Evolutionary conservation across 2,797 vertebrate genomes (phyloP).

Genomic region (Notamacropus eugenii): DNA sequence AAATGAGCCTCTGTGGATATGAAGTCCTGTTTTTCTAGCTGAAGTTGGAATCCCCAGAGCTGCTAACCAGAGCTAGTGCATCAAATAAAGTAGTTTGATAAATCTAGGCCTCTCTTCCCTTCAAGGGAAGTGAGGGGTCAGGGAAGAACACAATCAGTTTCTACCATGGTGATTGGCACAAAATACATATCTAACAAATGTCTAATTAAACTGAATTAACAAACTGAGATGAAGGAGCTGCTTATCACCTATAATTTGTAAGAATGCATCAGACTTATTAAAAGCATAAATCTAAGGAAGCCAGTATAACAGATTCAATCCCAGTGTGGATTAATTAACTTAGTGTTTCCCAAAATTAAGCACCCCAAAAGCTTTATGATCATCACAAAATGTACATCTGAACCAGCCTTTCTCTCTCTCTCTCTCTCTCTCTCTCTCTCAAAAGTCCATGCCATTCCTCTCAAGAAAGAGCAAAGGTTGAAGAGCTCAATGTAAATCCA

Average conservation of each 20-base stretch:
- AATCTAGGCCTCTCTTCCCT: background rate
- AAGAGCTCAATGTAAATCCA: background rate
- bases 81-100: background rate
- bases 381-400: conserved; percentile 2
- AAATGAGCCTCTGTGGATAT: background rate
- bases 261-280: conserved; percentile 1
- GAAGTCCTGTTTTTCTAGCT: background rate
- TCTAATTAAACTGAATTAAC: background rate
- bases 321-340: background rate
- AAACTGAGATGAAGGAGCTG: background rate
- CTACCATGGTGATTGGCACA: background rate
- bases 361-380: conserved; percentile 6
- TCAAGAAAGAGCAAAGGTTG: background rate
- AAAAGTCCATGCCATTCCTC: conserved; percentile 23
- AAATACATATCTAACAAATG: background rate
- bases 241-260: conserved; percentile 7
- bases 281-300: background rate
- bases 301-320: conserved; percentile 46
- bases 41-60: background rate
- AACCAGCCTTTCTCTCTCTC: background rate
- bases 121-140: background rate
- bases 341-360: background rate
- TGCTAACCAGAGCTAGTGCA: background rate
- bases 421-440: too few relatives aligned
- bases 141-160: background rate